Percentiles rank a stretch among this genome's conserved stretches.
Conservation (phyloP, 2,797 vertebrate genomes). For the Poecilia picta region DNA sequence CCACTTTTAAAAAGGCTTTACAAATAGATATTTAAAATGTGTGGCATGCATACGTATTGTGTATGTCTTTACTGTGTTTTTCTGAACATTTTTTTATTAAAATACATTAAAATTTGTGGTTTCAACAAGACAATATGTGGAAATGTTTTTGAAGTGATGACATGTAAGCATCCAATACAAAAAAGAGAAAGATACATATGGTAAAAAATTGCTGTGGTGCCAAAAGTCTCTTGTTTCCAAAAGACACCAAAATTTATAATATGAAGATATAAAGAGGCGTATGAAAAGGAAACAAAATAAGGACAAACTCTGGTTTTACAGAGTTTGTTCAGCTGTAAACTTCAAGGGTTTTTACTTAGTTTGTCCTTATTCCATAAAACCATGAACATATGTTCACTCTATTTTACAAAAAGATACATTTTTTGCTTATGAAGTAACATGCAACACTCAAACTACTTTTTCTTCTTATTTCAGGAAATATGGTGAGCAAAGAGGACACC, state of each 20-base stretch:
- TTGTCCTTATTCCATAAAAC: background rate
- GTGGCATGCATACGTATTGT: background rate
- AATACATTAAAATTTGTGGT: background rate
- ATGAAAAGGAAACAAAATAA: background rate
- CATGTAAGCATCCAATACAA: background rate
- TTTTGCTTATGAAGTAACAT: background rate
- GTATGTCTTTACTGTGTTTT: background rate
- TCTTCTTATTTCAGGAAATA: conserved; percentile 84
- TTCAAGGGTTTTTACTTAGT: background rate
- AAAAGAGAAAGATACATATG: background rate
- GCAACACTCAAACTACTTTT: conserved; percentile 19
- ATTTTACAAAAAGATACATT: conserved; percentile 1
- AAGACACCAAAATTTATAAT: background rate
- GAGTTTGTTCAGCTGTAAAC: background rate
- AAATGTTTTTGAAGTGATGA: background rate
- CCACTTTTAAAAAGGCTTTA: background rate
- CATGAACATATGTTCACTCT: background rate
- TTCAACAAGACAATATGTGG: background rate
- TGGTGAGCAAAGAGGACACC: conserved; percentile 95
- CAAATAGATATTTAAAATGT: background rate
- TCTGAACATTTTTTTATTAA: background rate
- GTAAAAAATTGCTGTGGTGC: background rate
- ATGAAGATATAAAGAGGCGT: background rate
- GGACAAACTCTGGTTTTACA: background rate
- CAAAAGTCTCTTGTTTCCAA: background rate